Evolutionary conservation across 2,888 invertebrate genomes (phyloP).

Genomic region (Heliconius charithonia): DNA sequence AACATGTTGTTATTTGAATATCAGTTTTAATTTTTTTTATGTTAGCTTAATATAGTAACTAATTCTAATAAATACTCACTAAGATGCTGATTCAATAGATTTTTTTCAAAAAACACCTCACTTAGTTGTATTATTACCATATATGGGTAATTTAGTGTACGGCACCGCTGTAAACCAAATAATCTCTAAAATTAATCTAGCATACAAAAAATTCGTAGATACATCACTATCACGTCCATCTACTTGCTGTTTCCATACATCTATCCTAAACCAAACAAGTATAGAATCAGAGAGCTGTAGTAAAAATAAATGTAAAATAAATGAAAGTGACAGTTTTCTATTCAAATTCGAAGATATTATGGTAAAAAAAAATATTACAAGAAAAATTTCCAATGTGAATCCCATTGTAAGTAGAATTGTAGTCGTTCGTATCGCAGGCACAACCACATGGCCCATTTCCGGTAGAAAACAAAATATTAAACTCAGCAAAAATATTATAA

Average conservation of each 20-base stretch:
- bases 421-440: slow-evolving; percentile 41
- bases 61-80: not conserved
- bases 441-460: not conserved
- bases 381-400: slow-evolving; percentile 28
- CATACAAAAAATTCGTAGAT: slow-evolving; percentile 4
- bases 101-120: not conserved
- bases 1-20: too few species aligned
- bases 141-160: slow-evolving; percentile 19
- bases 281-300: slow-evolving; percentile 37
- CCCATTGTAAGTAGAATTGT: slow-evolving; percentile 37
- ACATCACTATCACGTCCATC: not conserved
- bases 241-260: not conserved
- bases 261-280: slow-evolving; percentile 28
- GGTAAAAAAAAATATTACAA: slow-evolving; percentile 29
- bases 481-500: slow-evolving; percentile 1
- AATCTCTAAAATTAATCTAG: slow-evolving; percentile 34
- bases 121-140: not conserved
- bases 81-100: not conserved
- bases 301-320: slow-evolving; percentile 35
- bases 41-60: not conserved
- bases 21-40: too few species aligned
- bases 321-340: slow-evolving; percentile 27
- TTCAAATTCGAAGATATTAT: slow-evolving; percentile 25
- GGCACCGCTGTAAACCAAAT: slow-evolving; percentile 25
- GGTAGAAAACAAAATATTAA: not conserved